Conservation (phyloP, 2,888 invertebrate genomes). For the Dyspetes luteomarginatus region DNA sequence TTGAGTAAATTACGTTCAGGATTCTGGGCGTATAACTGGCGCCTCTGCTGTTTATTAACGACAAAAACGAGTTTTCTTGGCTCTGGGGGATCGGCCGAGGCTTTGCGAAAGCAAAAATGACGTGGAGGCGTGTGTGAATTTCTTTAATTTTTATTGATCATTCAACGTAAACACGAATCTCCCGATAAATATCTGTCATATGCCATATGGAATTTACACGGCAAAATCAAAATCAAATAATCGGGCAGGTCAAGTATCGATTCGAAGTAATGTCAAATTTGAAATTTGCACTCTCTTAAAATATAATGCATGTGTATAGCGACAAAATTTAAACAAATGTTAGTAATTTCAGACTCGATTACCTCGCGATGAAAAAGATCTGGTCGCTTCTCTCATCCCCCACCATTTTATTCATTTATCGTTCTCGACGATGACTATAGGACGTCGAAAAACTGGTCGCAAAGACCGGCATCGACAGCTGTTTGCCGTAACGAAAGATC, state of each 20-base stretch:
- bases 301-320: background rate
- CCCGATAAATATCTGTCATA: background rate
- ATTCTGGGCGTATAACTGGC: constrained; percentile 9
- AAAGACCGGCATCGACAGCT: constrained; percentile 18
- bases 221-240: background rate
- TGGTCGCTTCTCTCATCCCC: constrained; percentile 6
- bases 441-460: constrained; percentile 17
- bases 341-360: constrained; percentile 14
- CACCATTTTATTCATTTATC: background rate
- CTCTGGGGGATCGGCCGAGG: constrained; percentile 8
- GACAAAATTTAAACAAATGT: background rate
- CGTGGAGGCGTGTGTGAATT: constrained; percentile 29
- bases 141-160: constrained; percentile 10
- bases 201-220: background rate
- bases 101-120: constrained; percentile 29
- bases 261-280: background rate
- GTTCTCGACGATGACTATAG: constrained; percentile 21
- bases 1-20: background rate
- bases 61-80: constrained; percentile 42
- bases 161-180: background rate
- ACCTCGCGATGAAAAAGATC: constrained; percentile 36
- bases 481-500: constrained; percentile 24
- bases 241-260: background rate
- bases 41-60: constrained; percentile 15
- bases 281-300: background rate